Conservation (phyloP, 2,888 invertebrate genomes). For the Conops quadrifasciatus region DNA sequence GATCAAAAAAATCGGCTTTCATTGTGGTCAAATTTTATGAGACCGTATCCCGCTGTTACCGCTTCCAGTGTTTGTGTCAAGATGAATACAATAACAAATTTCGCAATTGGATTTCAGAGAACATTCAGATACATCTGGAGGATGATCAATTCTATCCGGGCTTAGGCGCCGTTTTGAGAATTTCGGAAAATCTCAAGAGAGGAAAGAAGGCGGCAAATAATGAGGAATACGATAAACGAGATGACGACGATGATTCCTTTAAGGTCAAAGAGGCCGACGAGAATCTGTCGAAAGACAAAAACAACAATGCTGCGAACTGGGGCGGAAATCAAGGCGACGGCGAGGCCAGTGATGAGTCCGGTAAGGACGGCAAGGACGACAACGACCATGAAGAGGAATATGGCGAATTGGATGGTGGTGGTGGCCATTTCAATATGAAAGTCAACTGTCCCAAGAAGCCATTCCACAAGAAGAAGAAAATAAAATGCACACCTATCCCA, state of each 20-base stretch:
- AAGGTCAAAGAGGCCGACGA: background rate
- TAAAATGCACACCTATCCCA: conserved; percentile 13
- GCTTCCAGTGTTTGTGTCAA: conserved; percentile 53
- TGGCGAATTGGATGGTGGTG: conserved; percentile 18
- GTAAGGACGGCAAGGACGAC: background rate
- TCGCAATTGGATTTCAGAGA: conserved; percentile 57
- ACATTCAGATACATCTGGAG: conserved; percentile 54
- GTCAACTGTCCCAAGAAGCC: conserved; percentile 26
- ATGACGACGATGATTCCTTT: conserved; percentile 20
- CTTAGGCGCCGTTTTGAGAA: conserved; percentile 57
- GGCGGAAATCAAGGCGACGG: conserved; percentile 21
- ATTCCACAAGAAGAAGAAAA: conserved; percentile 23
- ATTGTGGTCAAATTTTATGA: conserved; percentile 59
- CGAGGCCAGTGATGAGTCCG: conserved; percentile 8
- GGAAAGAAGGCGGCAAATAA: conserved; percentile 31
- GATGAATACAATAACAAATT: conserved; percentile 55
- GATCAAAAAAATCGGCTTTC: conserved; percentile 53
- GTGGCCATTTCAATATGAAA: conserved; percentile 12
- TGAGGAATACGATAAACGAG: conserved; percentile 25
- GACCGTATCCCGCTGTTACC: conserved; percentile 56
- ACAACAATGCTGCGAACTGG: background rate
- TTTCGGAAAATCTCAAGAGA: conserved; percentile 51
- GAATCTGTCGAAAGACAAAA: background rate
- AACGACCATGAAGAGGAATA: conserved; percentile 20
- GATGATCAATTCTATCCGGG: conserved; percentile 63